Evolutionary conservation across 2,888 invertebrate genomes (phyloP).

Genomic region (Nomada hirtipes): DNA sequence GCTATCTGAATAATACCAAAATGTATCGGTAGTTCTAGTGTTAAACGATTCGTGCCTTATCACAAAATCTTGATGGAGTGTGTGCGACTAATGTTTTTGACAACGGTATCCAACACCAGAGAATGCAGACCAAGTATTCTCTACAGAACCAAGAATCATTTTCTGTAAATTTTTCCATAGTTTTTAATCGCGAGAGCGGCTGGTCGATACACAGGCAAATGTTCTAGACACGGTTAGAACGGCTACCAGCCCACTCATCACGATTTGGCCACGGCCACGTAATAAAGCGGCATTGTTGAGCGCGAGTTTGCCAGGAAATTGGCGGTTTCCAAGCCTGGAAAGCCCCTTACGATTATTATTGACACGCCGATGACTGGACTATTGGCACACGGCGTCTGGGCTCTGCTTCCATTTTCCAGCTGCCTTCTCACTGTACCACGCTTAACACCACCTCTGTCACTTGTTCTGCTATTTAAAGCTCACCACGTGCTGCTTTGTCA

Average conservation of each 20-base stretch:
- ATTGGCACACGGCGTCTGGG: background rate
- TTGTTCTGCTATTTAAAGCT: conserved; percentile 22
- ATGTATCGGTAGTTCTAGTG: no score
- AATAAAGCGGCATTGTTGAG: conserved; percentile 64
- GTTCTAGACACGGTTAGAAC: conserved; percentile 18
- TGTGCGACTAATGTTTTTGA: no score
- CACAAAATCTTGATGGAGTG: no score
- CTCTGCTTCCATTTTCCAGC: conserved; percentile 5
- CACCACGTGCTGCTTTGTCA: conserved; percentile 12
- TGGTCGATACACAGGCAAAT: conserved; percentile 13
- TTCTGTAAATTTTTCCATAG: conserved; percentile 9
- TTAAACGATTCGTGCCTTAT: no score
- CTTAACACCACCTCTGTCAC: conserved; percentile 17
- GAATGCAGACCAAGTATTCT: background rate
- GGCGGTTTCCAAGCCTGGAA: conserved; percentile 35
- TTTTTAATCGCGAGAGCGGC: conserved; percentile 24
- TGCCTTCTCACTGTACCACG: background rate
- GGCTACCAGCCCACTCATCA: conserved; percentile 44
- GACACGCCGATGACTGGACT: background rate
- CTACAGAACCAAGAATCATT: no score
- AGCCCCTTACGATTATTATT: conserved; percentile 2
- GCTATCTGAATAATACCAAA: no score
- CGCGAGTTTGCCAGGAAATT: conserved; percentile 58
- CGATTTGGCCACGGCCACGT: conserved; percentile 48
- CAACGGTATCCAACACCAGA: no score